Conservation (phyloP, 30 jellyfish, hydroid and myxozoan genomes). For the Catostylus mosaicus region DNA sequence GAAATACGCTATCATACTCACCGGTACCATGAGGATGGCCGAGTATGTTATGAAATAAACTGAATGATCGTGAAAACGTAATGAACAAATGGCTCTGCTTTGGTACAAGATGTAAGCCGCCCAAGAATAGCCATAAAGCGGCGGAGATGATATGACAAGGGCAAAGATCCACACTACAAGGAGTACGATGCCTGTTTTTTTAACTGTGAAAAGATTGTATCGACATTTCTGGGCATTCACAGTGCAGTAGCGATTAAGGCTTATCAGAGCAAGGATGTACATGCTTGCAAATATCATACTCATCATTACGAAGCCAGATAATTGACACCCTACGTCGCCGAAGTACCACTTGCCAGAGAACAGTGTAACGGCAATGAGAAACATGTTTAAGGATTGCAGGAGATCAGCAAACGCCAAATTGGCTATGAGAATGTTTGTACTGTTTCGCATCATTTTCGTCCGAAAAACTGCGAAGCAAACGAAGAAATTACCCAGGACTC, state of each 20-base stretch:
- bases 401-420: constrained; percentile 57
- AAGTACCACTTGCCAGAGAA: constrained; percentile 45
- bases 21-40: constrained; percentile 30
- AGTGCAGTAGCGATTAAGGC: constrained; percentile 36
- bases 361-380: constrained; percentile 25
- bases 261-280: constrained; percentile 46
- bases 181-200: constrained; percentile 26
- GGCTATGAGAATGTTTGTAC: constrained; percentile 52
- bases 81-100: constrained; percentile 45
- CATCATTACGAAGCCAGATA: constrained; percentile 36
- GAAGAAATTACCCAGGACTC: constrained; percentile 51
- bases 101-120: constrained; percentile 48
- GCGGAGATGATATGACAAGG: constrained; percentile 36
- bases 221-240: constrained; percentile 3
- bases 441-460: constrained; percentile 26
- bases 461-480: constrained; percentile 44
- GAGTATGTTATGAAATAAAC: constrained; percentile 8
- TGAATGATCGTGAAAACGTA: constrained; percentile 26
- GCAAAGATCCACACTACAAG: constrained; percentile 29
- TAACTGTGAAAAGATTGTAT: constrained; percentile 13
- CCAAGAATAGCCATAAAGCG: constrained; percentile 35
- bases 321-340: constrained; percentile 46
- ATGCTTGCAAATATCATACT: constrained; percentile 34
- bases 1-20: constrained; percentile 3
- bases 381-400: constrained; percentile 36